Percentiles rank a stretch among this genome's conserved stretches.
phyloP scores from a whole-genome alignment of 2,888 invertebrate genomes.

The Lepidonotus clava region DNA sequence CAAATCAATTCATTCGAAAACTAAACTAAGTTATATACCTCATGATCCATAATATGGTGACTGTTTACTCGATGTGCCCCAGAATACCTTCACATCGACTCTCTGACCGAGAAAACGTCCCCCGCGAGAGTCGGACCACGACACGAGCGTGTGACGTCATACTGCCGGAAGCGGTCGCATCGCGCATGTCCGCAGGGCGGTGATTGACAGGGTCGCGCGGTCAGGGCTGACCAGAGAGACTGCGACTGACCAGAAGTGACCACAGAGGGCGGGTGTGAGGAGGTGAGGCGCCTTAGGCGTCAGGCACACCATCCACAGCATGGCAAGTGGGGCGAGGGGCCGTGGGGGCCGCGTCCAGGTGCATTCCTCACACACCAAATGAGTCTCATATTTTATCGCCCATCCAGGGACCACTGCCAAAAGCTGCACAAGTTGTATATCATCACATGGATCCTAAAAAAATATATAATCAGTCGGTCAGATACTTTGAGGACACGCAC shows the following conservation, averaged over 20 bases:
- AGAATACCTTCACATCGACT: background rate
- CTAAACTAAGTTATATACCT: no score
- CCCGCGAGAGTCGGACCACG: background rate
- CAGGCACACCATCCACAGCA: background rate
- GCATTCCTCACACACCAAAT: constrained; percentile 35
- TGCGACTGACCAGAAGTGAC: background rate
- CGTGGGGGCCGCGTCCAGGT: background rate
- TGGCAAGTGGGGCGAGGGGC: constrained; percentile 17
- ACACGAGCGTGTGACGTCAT: constrained; percentile 22
- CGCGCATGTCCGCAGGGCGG: constrained; percentile 39
- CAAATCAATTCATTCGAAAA: no score
- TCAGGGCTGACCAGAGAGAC: constrained; percentile 40
- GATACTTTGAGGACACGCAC: no score
- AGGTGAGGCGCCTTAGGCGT: constrained; percentile 38
- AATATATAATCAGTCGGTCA: no score
- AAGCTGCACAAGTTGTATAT: constrained; percentile 6
- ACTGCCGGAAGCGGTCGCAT: constrained; percentile 48
- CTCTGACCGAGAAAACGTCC: background rate
- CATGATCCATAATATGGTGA: no score
- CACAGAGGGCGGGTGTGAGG: background rate
- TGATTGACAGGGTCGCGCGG: constrained; percentile 46
- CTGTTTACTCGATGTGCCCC: no score
- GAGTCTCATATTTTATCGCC: constrained; percentile 30
- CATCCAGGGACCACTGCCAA: constrained; percentile 51
- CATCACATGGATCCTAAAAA: no score